phyloP scores from a whole-genome alignment of 2,797 vertebrate genomes.

The Liparis tanakae region DNA sequence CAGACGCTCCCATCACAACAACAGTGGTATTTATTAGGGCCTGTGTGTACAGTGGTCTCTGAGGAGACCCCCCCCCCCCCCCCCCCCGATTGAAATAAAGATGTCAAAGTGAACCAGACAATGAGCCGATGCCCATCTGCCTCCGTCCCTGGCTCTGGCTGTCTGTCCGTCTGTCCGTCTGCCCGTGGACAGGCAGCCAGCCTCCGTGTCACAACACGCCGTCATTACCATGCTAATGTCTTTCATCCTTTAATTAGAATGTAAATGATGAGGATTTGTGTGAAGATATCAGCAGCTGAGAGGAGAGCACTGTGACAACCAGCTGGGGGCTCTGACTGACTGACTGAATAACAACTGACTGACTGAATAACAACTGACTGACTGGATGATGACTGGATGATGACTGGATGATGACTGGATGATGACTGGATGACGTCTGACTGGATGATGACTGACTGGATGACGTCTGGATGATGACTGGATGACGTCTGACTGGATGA shows the following conservation, averaged over 20 bases:
- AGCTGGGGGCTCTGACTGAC: slow-evolving; percentile 58
- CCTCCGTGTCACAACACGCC: slow-evolving; percentile 45
- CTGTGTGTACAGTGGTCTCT: slow-evolving; percentile 31
- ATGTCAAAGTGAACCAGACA: slow-evolving; percentile 60
- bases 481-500: slow-evolving; percentile 41
- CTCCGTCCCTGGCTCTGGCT: slow-evolving; percentile 36
- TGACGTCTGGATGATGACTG: too few species aligned
- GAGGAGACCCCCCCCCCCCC: slow-evolving; percentile 1
- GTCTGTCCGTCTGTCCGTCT: slow-evolving; percentile 35
- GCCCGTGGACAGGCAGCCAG: slow-evolving; percentile 52
- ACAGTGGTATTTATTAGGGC: slow-evolving; percentile 35
- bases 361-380: background rate
- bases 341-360: slow-evolving; percentile 2
- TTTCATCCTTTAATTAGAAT: slow-evolving; percentile 33
- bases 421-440: slow-evolving; percentile 30
- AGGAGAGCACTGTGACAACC: slow-evolving; percentile 54
- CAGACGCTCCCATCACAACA: slow-evolving; percentile 33
- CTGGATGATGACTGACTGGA: slow-evolving; percentile 7
- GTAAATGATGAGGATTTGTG: slow-evolving; percentile 72
- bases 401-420: too few species aligned
- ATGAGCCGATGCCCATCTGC: slow-evolving; percentile 63
- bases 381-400: too few species aligned
- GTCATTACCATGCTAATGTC: slow-evolving; percentile 75
- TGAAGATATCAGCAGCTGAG: slow-evolving; percentile 66
- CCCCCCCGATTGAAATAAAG: slow-evolving; percentile 41